phyloP scores from a whole-genome alignment of 2,113 vertebrate species.

The Lycaon pictus region DNA sequence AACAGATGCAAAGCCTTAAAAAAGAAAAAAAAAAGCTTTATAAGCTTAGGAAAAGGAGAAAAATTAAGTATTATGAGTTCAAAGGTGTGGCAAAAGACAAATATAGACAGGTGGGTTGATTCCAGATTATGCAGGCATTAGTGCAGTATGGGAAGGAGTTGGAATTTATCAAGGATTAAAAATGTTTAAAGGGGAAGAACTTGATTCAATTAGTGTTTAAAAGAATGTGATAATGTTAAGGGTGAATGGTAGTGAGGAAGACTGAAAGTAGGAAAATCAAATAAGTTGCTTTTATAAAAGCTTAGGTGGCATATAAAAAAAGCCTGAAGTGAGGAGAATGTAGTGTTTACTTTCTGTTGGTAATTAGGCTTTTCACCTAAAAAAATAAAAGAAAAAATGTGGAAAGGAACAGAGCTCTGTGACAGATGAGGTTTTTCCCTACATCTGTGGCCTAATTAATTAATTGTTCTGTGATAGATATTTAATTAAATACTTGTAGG shows the following conservation, averaged over 20 bases:
- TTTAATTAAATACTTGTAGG: slow-evolving; percentile 74
- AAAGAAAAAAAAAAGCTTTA: not conserved
- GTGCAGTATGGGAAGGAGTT: not conserved
- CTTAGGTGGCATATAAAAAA: not conserved
- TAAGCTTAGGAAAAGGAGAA: not conserved
- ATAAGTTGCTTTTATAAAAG: not conserved
- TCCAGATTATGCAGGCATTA: not conserved
- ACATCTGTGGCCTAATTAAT: slow-evolving; percentile 67
- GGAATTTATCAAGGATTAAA: not conserved
- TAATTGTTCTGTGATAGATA: slow-evolving; percentile 77
- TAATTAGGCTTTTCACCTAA: not conserved
- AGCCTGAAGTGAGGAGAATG: not conserved
- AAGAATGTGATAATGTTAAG: not conserved
- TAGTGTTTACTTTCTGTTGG: not conserved
- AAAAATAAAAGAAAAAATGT: not conserved
- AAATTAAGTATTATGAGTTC: not conserved
- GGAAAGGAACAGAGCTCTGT: not conserved
- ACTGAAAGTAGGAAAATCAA: not conserved
- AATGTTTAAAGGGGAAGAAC: not conserved
- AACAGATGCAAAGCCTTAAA: not conserved
- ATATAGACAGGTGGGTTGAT: not conserved
- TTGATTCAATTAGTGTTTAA: not conserved
- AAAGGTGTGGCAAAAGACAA: not conserved
- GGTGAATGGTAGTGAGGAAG: not conserved
- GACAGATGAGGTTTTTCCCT: slow-evolving; percentile 44